These are phyloP conservation scores for Microtus richardsoni DNA, from an alignment of 2,113 vertebrate species.

Conservation along the genomic window DNA sequence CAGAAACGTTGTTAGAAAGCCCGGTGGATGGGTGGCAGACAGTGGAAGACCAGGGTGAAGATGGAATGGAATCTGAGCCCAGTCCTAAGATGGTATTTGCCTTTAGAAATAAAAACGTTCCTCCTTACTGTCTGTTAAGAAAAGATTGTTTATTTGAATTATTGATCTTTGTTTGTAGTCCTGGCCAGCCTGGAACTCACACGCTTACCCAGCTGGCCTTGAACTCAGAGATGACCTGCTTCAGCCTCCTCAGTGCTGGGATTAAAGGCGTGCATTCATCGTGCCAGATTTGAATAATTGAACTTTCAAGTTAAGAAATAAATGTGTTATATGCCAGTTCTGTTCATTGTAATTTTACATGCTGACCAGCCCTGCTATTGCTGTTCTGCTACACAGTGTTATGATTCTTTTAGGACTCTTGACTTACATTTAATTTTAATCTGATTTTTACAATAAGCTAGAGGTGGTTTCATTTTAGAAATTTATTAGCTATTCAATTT, in stretches of 20 bases:
- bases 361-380: not conserved
- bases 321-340: not conserved
- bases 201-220: not conserved
- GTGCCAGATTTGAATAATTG: not conserved
- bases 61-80: conserved; percentile 87
- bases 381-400: not conserved
- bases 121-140: not conserved
- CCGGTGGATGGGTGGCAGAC: conserved; percentile 90
- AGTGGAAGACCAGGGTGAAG: conserved; percentile 56
- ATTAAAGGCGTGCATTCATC: not conserved
- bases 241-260: not conserved
- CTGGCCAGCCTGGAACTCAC: not conserved
- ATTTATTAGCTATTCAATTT: conserved; percentile 4
- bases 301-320: not conserved
- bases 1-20: conserved; percentile 86
- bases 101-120: not conserved
- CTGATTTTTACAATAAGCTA: conserved; percentile 31
- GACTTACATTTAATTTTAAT: not conserved
- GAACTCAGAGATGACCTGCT: not conserved
- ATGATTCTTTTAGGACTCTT: not conserved
- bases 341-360: not conserved
- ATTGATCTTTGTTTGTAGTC: not conserved
- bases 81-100: conserved; percentile 81
- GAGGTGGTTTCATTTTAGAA: conserved; percentile 19
- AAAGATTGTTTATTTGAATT: not conserved